Evolutionary conservation across 2,113 vertebrate genomes (phyloP).

Genomic region (Upupa epops): DNA sequence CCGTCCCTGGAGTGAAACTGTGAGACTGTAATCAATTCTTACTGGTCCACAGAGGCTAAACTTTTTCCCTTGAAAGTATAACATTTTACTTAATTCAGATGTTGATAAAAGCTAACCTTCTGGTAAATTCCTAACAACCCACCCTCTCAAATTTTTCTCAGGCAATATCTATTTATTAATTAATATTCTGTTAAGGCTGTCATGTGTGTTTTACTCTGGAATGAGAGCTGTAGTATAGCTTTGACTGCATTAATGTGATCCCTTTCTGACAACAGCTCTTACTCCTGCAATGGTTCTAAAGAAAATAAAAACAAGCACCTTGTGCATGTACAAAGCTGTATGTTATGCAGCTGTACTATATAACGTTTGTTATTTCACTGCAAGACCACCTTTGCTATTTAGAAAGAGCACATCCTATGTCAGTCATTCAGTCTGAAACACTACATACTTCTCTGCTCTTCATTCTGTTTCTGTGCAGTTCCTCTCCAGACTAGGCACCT

Average conservation of each 20-base stretch:
- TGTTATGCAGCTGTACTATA: accelerated
- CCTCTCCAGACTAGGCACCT: neutral
- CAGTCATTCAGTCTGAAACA: neutral
- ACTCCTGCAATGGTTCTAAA: neutral
- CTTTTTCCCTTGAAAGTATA: neutral
- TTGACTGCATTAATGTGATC: neutral
- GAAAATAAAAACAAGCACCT: neutral
- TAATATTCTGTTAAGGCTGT: neutral
- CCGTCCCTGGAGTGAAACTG: too few species aligned
- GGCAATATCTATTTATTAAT: neutral
- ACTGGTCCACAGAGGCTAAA: neutral
- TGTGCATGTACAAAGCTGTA: neutral
- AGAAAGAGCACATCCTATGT: neutral
- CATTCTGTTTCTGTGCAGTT: neutral
- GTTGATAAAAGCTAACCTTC: neutral
- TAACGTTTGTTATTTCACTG: neutral
- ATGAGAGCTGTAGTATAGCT: neutral
- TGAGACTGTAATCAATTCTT: neutral
- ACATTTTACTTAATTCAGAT: neutral
- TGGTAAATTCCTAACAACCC: neutral
- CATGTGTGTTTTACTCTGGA: neutral
- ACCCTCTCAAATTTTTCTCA: neutral
- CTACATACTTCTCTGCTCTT: neutral
- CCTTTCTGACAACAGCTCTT: neutral
- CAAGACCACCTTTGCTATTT: neutral